phyloP scores from a whole-genome alignment of 2,797 vertebrate species.

The Oreochromis grahami region DNA sequence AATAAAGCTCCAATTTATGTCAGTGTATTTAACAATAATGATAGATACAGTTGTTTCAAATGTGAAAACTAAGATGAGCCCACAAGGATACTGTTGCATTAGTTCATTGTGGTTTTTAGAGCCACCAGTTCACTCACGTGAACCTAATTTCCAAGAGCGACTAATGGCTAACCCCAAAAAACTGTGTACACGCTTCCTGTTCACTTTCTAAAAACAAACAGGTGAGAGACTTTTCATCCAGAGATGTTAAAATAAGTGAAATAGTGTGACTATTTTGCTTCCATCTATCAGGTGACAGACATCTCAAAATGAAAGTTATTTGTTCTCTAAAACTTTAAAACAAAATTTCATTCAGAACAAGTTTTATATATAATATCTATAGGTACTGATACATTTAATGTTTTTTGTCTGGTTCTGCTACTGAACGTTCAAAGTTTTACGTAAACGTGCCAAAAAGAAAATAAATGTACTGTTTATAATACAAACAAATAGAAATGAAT shows the following conservation, averaged over 20 bases:
- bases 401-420: background rate
- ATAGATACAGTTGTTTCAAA: background rate
- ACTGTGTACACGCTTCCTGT: background rate
- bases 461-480: background rate
- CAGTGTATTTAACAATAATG: background rate
- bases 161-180: background rate
- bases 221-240: background rate
- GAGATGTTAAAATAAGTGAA: background rate
- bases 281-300: background rate
- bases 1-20: background rate
- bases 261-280: background rate
- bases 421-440: background rate
- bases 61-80: background rate
- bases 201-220: background rate
- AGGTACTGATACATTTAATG: rapidly evolving
- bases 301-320: background rate
- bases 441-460: background rate
- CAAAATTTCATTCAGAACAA: background rate
- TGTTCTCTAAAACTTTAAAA: background rate
- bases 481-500: background rate
- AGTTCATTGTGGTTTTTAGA: too few species aligned
- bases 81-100: background rate
- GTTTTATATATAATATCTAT: background rate
- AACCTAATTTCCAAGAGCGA: background rate
- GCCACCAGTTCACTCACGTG: rapidly evolving